Conservation (phyloP, 2,888 invertebrate species). For the Agrochola litura region DNA sequence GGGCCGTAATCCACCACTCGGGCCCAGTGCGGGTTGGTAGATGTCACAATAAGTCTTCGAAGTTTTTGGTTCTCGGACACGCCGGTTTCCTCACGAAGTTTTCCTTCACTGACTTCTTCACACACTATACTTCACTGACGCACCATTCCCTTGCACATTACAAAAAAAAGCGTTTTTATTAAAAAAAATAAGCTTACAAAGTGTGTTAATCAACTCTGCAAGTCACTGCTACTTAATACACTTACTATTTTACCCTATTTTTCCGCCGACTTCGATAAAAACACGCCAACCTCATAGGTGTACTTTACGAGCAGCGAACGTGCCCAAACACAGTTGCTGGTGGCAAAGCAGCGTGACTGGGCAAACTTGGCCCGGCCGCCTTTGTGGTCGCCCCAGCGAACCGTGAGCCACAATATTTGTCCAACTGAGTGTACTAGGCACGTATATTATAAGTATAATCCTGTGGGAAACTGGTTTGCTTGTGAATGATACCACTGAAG, state of each 20-base stretch:
- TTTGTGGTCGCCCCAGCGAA: constrained; percentile 59
- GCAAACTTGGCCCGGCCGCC: constrained; percentile 48
- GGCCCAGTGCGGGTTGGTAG: too few species aligned
- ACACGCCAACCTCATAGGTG: constrained; percentile 35
- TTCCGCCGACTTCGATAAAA: constrained; percentile 38
- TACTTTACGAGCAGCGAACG: constrained; percentile 55
- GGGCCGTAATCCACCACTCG: too few species aligned
- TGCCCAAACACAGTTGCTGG: constrained; percentile 50
- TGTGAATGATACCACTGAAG: constrained; percentile 48
- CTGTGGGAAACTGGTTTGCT: constrained; percentile 57
- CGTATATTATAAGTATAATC: constrained; percentile 53
- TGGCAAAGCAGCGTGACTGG: constrained; percentile 62
- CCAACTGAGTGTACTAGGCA: constrained; percentile 52
- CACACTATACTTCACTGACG: too few species aligned
- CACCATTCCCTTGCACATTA: neutral
- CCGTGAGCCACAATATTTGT: constrained; percentile 67
- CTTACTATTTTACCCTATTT: constrained; percentile 25
- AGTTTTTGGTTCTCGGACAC: too few species aligned
- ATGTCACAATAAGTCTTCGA: too few species aligned
- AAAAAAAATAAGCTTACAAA: neutral
- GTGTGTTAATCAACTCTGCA: neutral
- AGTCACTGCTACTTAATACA: constrained; percentile 35
- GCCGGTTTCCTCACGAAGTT: too few species aligned
- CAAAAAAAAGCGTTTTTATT: neutral
- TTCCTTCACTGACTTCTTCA: too few species aligned